These are phyloP conservation scores for Phalloptychus januarius DNA, from an alignment of 2,797 vertebrate genomes.

Conservation along the genomic window DNA sequence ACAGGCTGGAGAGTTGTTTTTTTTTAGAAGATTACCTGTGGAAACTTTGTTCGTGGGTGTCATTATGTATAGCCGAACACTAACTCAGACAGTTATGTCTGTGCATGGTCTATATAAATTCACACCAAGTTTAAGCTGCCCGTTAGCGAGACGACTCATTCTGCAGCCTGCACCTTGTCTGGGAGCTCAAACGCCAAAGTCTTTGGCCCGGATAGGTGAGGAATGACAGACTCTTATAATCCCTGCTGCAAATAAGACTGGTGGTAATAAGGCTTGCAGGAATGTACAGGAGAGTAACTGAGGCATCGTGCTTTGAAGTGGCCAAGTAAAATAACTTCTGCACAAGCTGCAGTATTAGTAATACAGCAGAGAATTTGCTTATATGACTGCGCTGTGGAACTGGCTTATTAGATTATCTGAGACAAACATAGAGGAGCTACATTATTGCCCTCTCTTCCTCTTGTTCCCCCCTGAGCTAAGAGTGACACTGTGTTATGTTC, in stretches of 20 bases:
- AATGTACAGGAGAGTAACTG: conserved; percentile 42
- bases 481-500: conserved; percentile 46
- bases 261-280: conserved; percentile 54
- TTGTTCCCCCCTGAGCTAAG: conserved; percentile 41
- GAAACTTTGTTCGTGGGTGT: conserved; percentile 37
- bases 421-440: conserved; percentile 30
- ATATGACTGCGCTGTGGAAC: conserved; percentile 29
- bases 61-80: conserved; percentile 39
- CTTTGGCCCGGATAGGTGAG: conserved; percentile 65
- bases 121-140: conserved; percentile 41
- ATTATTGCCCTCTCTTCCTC: conserved; percentile 60
- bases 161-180: conserved; percentile 57
- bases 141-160: conserved; percentile 56
- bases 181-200: conserved; percentile 59
- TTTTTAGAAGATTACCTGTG: conserved; percentile 26
- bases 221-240: conserved; percentile 72
- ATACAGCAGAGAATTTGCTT: conserved; percentile 43
- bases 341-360: conserved; percentile 41
- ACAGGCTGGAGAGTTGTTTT: conserved; percentile 39
- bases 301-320: conserved; percentile 41
- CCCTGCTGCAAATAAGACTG: conserved; percentile 51
- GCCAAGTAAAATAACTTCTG: conserved; percentile 48
- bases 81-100: conserved; percentile 18
- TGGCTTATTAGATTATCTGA: conserved; percentile 59
- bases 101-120: conserved; percentile 24